Percentiles rank a stretch among this genome's conserved stretches.
Conservation (phyloP, 2,113 vertebrate genomes). For the Charina bottae region DNA sequence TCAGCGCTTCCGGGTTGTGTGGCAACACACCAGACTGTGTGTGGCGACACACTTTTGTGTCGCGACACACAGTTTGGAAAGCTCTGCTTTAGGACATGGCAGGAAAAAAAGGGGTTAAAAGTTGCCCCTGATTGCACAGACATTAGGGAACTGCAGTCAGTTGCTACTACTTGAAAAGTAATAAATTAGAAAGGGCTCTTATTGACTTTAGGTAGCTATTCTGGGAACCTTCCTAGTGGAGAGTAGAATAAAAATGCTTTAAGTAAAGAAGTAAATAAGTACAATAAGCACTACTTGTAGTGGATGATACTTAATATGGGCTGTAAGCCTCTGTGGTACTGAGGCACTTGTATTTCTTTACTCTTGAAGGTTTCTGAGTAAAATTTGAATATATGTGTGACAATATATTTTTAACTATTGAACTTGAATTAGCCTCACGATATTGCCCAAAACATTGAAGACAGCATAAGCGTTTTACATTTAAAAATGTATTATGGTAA, state of each 20-base stretch:
- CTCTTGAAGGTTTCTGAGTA: neutral
- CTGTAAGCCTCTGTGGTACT: neutral
- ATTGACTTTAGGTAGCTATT: neutral
- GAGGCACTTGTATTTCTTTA: neutral
- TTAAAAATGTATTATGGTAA: neutral
- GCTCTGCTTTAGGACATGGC: neutral
- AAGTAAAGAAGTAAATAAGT: neutral
- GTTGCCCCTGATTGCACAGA: neutral
- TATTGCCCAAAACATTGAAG: neutral
- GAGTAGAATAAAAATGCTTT: neutral
- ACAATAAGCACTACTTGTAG: neutral
- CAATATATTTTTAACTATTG: neutral
- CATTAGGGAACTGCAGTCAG: neutral
- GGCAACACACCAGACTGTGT: too few relatives aligned
- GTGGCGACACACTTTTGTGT: too few relatives aligned
- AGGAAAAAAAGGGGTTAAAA: neutral
- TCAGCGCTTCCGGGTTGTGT: too few relatives aligned
- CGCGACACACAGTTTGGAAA: too few relatives aligned
- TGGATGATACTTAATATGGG: neutral
- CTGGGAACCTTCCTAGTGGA: neutral
- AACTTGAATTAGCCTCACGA: conserved; percentile 7
- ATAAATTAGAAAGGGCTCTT: neutral
- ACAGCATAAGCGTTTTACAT: neutral
- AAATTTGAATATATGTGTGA: neutral
- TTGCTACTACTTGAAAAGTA: neutral